Evolutionary conservation across 2,113 vertebrate species (phyloP).

Genomic region (Oncorhynchus mykiss): DNA sequence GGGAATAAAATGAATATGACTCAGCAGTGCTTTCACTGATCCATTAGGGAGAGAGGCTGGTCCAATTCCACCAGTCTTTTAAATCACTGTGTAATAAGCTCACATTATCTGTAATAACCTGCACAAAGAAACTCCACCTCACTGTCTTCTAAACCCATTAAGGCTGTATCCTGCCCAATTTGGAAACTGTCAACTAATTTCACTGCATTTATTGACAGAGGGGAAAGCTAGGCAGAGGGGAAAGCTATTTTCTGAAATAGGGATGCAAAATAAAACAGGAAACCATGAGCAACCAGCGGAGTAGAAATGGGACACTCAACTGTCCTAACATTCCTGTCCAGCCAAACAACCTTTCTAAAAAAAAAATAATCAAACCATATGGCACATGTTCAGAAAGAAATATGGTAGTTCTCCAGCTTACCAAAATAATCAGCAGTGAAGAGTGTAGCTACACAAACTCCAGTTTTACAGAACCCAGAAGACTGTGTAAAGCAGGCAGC

Average conservation of each 20-base stretch:
- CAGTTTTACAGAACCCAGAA: too few species aligned
- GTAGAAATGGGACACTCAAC: neutral
- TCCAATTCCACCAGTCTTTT: conserved; percentile 46
- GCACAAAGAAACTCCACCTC: conserved; percentile 26
- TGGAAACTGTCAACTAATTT: conserved; percentile 21
- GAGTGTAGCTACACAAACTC: conserved; percentile 2
- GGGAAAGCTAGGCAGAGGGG: conserved; percentile 17
- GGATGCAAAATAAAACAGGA: neutral
- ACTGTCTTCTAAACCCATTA: conserved; percentile 45
- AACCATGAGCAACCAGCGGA: neutral
- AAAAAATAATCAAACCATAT: neutral
- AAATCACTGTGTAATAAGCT: conserved; percentile 59
- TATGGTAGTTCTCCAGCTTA: conserved; percentile 31
- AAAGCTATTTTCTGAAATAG: conserved; percentile 6
- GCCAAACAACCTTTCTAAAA: neutral
- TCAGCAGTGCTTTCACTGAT: conserved; percentile 47
- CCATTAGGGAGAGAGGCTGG: conserved; percentile 52
- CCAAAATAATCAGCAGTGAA: conserved; percentile 30
- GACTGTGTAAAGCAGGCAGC: conserved; percentile 13
- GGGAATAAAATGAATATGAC: conserved; percentile 47
- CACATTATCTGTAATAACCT: conserved; percentile 50
- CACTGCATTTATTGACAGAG: conserved; percentile 18
- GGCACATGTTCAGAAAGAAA: neutral
- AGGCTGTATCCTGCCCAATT: conserved; percentile 5
- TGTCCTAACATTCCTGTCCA: neutral